A percentile compares a stretch with the other conserved stretches of the same genome.
Evolutionary conservation across 2,888 invertebrate species (phyloP).

Genomic region (Melanophora roralis): DNA sequence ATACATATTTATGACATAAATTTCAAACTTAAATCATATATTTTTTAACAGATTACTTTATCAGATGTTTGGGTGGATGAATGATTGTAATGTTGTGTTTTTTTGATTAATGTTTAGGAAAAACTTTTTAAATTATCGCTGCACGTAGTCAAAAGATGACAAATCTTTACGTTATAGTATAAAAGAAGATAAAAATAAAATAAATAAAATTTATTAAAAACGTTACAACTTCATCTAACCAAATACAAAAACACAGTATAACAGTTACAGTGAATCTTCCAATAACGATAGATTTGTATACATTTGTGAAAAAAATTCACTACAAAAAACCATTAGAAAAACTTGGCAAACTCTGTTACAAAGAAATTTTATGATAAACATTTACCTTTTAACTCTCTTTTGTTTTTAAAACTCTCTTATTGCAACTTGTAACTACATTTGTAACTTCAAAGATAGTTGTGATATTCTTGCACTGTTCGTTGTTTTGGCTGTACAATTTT

Average conservation of each 20-base stretch:
- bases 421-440: neutral
- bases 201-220: neutral
- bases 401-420: slow-evolving; percentile 18
- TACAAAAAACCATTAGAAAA: neutral
- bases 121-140: slow-evolving; percentile 37
- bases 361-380: slow-evolving; percentile 6
- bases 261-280: slow-evolving; percentile 12
- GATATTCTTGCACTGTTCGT: slow-evolving; percentile 31
- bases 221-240: neutral
- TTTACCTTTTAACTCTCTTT: neutral
- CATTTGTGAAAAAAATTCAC: neutral
- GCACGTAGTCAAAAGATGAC: neutral
- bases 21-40: neutral
- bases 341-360: neutral
- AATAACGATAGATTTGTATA: too few relatives aligned
- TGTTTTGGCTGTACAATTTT: slow-evolving; percentile 9
- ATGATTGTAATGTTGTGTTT: neutral
- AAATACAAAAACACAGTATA: neutral
- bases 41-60: slow-evolving; percentile 7
- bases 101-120: slow-evolving; percentile 15
- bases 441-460: slow-evolving; percentile 11
- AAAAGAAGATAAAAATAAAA: neutral
- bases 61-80: neutral
- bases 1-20: slow-evolving; percentile 27
- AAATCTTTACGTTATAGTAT: neutral